Percentiles rank a stretch among this genome's conserved stretches.
Conservation (phyloP, 2,113 vertebrate genomes). For the Eleginops maclovinus region DNA sequence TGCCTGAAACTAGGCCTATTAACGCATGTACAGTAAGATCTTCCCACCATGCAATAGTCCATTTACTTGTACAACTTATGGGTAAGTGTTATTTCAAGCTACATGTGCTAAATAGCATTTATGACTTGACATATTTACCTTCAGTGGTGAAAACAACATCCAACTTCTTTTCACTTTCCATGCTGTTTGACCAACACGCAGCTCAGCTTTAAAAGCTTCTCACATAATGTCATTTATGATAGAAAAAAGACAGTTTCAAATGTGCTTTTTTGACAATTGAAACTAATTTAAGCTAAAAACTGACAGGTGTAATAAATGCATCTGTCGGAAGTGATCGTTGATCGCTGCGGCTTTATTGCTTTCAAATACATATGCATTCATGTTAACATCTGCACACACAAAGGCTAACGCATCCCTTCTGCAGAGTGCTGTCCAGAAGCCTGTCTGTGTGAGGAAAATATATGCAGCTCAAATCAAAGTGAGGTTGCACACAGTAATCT, state of each 20-base stretch:
- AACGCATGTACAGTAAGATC: neutral
- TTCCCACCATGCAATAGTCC: neutral
- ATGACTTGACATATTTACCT: conserved; percentile 6
- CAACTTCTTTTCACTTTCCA: neutral
- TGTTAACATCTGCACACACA: conserved; percentile 55
- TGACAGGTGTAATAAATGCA: conserved; percentile 39
- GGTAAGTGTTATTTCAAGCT: conserved; percentile 11
- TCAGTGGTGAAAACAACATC: conserved; percentile 7
- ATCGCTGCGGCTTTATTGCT: conserved; percentile 38
- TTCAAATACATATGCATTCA: conserved; percentile 49
- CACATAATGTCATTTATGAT: neutral
- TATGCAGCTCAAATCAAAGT: conserved; percentile 82
- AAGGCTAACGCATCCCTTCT: conserved; percentile 37
- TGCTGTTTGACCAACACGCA: conserved; percentile 17
- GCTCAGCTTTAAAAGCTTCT: neutral
- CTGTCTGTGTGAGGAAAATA: conserved; percentile 66
- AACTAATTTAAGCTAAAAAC: conserved; percentile 10
- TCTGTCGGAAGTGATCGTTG: conserved; percentile 33
- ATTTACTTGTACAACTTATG: no score
- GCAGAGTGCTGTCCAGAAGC: conserved; percentile 55
- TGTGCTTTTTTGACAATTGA: neutral
- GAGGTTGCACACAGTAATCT: conserved; percentile 83
- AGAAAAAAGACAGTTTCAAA: neutral
- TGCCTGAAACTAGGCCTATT: neutral
- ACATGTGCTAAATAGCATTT: conserved; percentile 6